Evolutionary conservation across 1,140 invertebrate species (phyloP), one percentile per base, ranked within the genome.

Genomic region (Habropoda laboriosa): DNA sequence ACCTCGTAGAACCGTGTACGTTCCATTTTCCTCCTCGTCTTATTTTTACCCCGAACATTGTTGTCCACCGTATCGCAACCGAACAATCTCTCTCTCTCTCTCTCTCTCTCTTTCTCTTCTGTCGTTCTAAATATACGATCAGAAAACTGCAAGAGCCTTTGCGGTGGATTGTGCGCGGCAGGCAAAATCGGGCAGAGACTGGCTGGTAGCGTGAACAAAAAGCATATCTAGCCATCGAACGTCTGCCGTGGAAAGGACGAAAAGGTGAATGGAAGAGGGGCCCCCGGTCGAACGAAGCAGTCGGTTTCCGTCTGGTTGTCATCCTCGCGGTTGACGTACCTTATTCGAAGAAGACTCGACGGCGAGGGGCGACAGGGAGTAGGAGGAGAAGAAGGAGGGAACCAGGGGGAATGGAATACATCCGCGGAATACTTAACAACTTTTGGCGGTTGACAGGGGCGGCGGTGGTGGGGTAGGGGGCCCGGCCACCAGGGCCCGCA

Each of bases 381-480:
- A 63, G 80, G 75, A n/a, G 40, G 13, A 35, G 30, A 60, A 53
- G 49, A 3, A 57, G 35, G 47, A 51, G 12, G 35, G 64, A 51
- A 30, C 32, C n/a, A 45, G 47, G 49, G 40, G 55, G 49, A 21
- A 32, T 32, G 71, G 66, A 64, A 72, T 86, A 92, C 91, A 90
- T 88, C 80, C 88, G 85, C 85, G 87, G 92, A 92, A 92, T 92
- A 92, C 86, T 73, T 89, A 92, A 92, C 86, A 80, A 88, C 82
- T 86, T 87, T 70, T 63, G 82, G 72, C 64, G 82, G 67, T 81
- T 68, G 45, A 70, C 71, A 67, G 55, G 38, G 75, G n/a, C 32
- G 38, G 21, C 21, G 10, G 24, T 16, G 21, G 64, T 18, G 64
- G 51, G 61, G 42, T 18, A 58, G 18, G 60, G 79, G 60, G 60